Evolutionary conservation across 2,888 invertebrate genomes (phyloP), one percentile per base, ranked within the genome.

Genomic region (Habroteleia sp.): DNA sequence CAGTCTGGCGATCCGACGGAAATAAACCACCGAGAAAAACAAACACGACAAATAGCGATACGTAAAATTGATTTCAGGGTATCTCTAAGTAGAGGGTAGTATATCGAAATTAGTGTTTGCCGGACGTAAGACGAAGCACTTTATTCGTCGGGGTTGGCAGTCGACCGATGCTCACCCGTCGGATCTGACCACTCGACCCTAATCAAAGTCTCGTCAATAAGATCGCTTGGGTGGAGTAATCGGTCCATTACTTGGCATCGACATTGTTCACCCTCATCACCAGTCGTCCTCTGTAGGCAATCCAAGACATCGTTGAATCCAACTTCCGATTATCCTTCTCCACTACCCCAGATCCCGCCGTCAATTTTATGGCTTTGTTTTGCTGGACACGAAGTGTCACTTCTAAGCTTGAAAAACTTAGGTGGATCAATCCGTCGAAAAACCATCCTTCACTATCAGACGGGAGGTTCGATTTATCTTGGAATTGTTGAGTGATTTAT

Each of bases 201-300:
- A 88, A 88, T 88, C 88, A 88, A 88, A 88, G 87, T 88, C 88
- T 88, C 87, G 87, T 88, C 87, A 88, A 87, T 87, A 79, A 84
- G 86, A 87, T 87, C 86, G 83, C 72, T 63, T 82, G 83, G 85
- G 84, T 81, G 84, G 87, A 85, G 85, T 88, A 88, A 88, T 88
- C 87, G 88, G 82, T 86, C 88, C 87, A 88, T 88, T 88, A 88
- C 87, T 83, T 81, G 85, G 80, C 79, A 83, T 81, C 76, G 82
- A 83, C 81, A 82, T 84, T 85, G 87, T 87, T 86, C 86, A 87
- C 85, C 85, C 84, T 80, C 78, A 71, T 72, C 76, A 48, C 39
- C 13, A 14, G 41, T 39, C 62, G 37, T 60, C 35, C 74, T 73
- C 37, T 23, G 5, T 17, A 35, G 20, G 20, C 65, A 56, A 65